Conservation (phyloP, 2,888 invertebrate species). For the Eristalis intricaria region DNA sequence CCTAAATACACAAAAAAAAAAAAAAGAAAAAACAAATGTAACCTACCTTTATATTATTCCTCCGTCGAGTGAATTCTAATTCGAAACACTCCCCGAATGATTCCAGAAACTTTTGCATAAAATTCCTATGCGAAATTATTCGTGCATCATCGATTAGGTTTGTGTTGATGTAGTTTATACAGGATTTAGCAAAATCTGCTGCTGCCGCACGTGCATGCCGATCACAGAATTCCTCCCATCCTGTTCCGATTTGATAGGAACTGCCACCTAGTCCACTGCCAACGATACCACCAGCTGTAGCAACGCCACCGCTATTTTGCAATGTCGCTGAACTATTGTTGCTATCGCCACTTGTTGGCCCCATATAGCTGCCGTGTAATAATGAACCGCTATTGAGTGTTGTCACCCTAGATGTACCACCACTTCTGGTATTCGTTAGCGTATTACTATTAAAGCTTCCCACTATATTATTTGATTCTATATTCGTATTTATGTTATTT, state of each 20-base stretch:
- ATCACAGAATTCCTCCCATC: constrained; percentile 93
- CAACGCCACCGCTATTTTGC: constrained; percentile 74
- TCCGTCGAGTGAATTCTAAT: constrained; percentile 86
- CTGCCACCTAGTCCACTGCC: constrained; percentile 73
- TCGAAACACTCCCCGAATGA: constrained; percentile 93
- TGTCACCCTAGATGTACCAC: constrained; percentile 72
- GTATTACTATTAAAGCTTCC: constrained; percentile 30
- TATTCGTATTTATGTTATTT: constrained; percentile 43
- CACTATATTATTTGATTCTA: constrained; percentile 27
- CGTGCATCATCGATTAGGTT: constrained; percentile 86
- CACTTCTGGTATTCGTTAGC: constrained; percentile 21
- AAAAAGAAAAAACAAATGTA: not conserved
- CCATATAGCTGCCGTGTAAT: constrained; percentile 76
- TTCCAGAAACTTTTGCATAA: constrained; percentile 91
- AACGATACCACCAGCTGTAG: constrained; percentile 70
- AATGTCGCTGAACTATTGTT: constrained; percentile 74
- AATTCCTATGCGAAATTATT: constrained; percentile 88
- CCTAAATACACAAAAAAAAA: not conserved
- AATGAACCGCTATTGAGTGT: constrained; percentile 76
- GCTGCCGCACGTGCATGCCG: constrained; percentile 92
- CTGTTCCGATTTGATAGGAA: constrained; percentile 85
- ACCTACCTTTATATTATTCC: constrained; percentile 82
- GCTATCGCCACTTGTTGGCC: constrained; percentile 76
- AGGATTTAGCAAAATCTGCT: constrained; percentile 93
- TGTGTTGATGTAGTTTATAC: constrained; percentile 89